Percentiles rank a stretch among this genome's conserved stretches.
These are phyloP conservation scores for Teleogryllus oceanicus DNA, from an alignment of 2,888 invertebrate species.

Conservation along the genomic window DNA sequence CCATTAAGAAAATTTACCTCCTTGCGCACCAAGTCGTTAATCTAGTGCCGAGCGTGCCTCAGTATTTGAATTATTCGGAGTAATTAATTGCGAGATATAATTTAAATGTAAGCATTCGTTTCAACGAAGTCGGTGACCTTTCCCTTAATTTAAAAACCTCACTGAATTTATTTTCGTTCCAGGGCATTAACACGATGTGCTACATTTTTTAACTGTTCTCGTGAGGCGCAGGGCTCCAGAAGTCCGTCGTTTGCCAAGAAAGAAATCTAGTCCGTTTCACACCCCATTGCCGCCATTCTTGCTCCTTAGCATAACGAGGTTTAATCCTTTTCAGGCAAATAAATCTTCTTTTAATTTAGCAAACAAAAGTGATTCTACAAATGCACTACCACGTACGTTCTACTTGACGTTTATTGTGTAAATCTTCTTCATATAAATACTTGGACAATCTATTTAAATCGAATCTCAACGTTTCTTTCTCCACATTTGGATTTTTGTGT, in stretches of 20 bases:
- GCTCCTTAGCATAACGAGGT: neutral
- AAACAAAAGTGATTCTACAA: too few species aligned
- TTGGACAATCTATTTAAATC: too few species aligned
- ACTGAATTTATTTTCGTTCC: neutral
- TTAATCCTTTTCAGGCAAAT: neutral
- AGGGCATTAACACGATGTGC: neutral
- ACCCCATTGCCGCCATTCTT: neutral
- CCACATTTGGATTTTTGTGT: too few species aligned
- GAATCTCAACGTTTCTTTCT: too few species aligned
- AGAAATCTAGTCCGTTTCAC: neutral
- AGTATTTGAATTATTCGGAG: neutral
- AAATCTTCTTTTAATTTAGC: too few species aligned
- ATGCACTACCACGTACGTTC: too few species aligned
- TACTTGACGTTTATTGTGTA: too few species aligned
- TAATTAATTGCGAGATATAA: neutral
- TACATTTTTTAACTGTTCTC: constrained; percentile 1
- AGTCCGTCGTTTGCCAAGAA: neutral
- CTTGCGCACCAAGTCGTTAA: too few species aligned
- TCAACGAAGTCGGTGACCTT: neutral
- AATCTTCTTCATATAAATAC: too few species aligned
- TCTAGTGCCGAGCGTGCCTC: too few species aligned
- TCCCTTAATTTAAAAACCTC: neutral
- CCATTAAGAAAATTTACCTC: too few species aligned
- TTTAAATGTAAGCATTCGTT: neutral
- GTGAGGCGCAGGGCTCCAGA: neutral